Conservation (phyloP, 2,113 vertebrate species). For the Lagenorhynchus albirostris region DNA sequence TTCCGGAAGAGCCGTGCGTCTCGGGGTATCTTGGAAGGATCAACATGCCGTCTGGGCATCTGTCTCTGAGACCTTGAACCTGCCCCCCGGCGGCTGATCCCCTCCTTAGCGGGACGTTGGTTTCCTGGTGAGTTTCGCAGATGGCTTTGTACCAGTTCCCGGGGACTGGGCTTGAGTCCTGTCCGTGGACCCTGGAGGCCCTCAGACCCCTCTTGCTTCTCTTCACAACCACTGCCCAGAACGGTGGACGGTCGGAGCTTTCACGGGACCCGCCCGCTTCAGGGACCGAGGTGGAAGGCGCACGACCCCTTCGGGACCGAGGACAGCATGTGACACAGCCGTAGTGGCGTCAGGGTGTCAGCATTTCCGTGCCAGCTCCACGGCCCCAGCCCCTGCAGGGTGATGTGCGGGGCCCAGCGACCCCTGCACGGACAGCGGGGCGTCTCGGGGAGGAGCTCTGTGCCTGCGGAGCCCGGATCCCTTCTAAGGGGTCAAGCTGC, state of each 20-base stretch:
- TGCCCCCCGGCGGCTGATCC: neutral
- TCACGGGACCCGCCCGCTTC: no score
- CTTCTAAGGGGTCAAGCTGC: no score
- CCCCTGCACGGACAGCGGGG: neutral
- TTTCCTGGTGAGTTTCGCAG: no score
- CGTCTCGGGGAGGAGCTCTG: neutral
- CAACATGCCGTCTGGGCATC: rapidly evolving
- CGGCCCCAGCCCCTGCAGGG: neutral
- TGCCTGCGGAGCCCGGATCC: neutral
- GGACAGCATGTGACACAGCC: neutral
- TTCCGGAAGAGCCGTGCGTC: neutral
- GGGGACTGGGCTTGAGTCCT: neutral
- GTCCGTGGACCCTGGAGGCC: neutral
- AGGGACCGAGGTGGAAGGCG: neutral
- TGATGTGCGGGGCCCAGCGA: neutral
- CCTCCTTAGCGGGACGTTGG: neutral
- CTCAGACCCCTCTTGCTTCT: neutral
- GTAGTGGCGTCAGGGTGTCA: no score
- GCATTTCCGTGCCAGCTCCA: neutral
- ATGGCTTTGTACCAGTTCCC: neutral
- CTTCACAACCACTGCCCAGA: neutral
- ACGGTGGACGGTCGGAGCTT: no score
- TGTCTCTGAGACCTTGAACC: neutral
- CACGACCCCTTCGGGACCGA: neutral
- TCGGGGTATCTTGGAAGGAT: neutral